These are phyloP conservation scores for Galeruca laticollis DNA, from an alignment of 2,888 invertebrate species.

Conservation along the genomic window DNA sequence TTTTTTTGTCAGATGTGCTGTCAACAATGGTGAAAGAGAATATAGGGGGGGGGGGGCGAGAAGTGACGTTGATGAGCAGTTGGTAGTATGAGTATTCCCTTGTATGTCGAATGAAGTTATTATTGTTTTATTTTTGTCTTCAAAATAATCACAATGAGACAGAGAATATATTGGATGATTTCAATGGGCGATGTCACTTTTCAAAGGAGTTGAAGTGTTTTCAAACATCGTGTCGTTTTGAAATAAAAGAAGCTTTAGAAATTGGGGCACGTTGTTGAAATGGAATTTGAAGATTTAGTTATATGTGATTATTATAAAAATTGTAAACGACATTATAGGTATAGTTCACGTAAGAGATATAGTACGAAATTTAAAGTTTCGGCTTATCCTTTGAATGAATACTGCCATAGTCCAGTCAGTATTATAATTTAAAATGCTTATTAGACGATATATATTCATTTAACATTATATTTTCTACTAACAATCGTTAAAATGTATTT, in stretches of 20 bases:
- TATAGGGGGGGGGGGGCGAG: constrained; percentile 40
- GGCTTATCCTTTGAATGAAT: too few relatives aligned
- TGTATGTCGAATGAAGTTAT: constrained; percentile 36
- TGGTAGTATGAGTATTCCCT: constrained; percentile 42
- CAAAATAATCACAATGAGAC: constrained; percentile 25
- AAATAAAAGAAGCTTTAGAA: background rate
- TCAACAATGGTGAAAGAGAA: constrained; percentile 58
- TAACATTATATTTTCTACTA: too few relatives aligned
- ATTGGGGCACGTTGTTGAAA: background rate
- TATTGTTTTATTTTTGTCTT: constrained; percentile 43
- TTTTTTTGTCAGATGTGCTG: constrained; percentile 60
- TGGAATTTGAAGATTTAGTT: too few relatives aligned
- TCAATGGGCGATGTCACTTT: background rate
- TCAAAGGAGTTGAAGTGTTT: background rate
- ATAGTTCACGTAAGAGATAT: too few relatives aligned
- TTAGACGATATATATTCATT: too few relatives aligned
- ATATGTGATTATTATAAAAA: too few relatives aligned
- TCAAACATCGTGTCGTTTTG: background rate
- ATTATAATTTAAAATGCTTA: too few relatives aligned
- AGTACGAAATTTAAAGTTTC: too few relatives aligned
- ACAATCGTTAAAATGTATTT: too few relatives aligned
- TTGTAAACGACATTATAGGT: too few relatives aligned
- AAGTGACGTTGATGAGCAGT: constrained; percentile 55
- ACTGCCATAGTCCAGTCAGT: too few relatives aligned
- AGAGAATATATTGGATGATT: constrained; percentile 3